Evolutionary conservation across 2,888 invertebrate species (phyloP), one percentile per base, ranked within the genome.

Genomic region (Rapana venosa): DNA sequence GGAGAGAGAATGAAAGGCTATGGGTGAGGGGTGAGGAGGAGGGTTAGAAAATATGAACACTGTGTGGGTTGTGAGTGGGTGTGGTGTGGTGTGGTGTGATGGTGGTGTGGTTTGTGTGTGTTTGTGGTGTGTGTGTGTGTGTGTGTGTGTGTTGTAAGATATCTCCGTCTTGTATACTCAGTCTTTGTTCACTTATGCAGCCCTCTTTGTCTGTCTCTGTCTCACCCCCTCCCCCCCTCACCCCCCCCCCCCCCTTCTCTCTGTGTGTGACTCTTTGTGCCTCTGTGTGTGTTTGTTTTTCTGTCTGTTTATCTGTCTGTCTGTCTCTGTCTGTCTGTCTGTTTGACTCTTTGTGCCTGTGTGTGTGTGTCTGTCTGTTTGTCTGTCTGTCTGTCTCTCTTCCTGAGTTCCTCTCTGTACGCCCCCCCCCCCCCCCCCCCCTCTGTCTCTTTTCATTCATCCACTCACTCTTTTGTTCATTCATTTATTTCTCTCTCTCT

Each of bases 61-160:
- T 61, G 6, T 61, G 22, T 61, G 61, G 2, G 61, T 58, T 15
- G 15, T 61, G 22, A 8, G 61, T 61, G 61, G 2, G 61, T 61
- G 61, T 61, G 74, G 74, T 74, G n/a, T 74, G 74, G 74, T 74
- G 74, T 74, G 70, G 70, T 20, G n/a, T 70, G 70, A 26, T 20
- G 20, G 70, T 70, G 70, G 20, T 20, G 20, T 20, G 20, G 26
- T 74, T n/a, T 74, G 26, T 74, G 74, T n/a, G 74, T 74, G n/a
- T 74, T n/a, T 74, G 30, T 74, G 74, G 74, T 74, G 74, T 74
- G 74, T 74, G 30, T 74, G 74, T 74, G 74, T 74, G 74, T 74
- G 74, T 74, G 74, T 74, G 15, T 61, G 61, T 22, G 61, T 61
- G 61, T 61, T 6, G 26, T 47, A 47, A 8, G 47, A 47, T 47